Conservation (phyloP, 2,888 invertebrate genomes). For the Craniophora ligustri region DNA sequence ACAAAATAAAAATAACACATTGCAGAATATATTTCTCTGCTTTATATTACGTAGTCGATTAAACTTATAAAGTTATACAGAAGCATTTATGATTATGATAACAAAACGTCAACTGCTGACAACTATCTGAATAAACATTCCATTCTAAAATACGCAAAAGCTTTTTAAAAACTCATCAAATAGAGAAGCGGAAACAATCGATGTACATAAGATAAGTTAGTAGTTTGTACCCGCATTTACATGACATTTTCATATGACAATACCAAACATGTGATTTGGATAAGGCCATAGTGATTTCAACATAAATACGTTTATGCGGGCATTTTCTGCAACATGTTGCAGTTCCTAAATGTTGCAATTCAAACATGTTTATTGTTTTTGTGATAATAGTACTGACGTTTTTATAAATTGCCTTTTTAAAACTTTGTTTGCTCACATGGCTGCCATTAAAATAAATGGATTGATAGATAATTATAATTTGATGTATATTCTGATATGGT, state of each 20-base stretch:
- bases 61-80: too few relatives aligned
- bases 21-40: neutral
- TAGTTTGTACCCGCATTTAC: constrained; percentile 38
- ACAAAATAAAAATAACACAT: neutral
- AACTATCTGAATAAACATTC: constrained; percentile 16
- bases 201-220: constrained; percentile 18
- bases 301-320: constrained; percentile 29
- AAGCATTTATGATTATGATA: neutral
- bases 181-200: constrained; percentile 5
- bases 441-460: constrained; percentile 1
- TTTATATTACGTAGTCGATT: neutral
- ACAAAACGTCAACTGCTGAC: neutral
- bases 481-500: constrained; percentile 8
- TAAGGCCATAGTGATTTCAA: constrained; percentile 19
- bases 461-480: constrained; percentile 20
- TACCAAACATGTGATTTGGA: constrained; percentile 37
- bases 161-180: constrained; percentile 19
- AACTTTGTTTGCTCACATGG: constrained; percentile 12
- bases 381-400: constrained; percentile 9
- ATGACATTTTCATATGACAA: constrained; percentile 15
- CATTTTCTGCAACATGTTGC: constrained; percentile 6
- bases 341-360: constrained; percentile 2
- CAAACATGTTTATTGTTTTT: constrained; percentile 9
- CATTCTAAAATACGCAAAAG: constrained; percentile 9
- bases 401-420: constrained; percentile 16